Conservation (phyloP, 2,113 vertebrate species). For the Ptilorrhoa leucosticta region DNA sequence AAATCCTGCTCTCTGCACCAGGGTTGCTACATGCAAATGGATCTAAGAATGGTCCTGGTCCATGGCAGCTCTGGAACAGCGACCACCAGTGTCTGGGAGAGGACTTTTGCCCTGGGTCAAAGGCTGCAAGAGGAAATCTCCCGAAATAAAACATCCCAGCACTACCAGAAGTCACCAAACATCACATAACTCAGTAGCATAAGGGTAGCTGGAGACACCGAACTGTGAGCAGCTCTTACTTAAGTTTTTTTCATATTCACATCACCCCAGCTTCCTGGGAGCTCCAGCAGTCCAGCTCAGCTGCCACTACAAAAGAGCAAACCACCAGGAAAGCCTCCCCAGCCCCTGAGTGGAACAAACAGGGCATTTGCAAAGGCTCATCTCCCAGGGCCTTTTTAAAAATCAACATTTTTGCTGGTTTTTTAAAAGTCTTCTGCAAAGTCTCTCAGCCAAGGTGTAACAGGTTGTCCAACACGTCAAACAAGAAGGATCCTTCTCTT, state of each 20-base stretch:
- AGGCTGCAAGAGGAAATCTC: neutral
- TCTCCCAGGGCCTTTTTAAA: neutral
- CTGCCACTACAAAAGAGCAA: neutral
- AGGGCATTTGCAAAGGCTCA: neutral
- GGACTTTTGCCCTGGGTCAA: fast-evolving
- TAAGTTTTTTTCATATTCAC: neutral
- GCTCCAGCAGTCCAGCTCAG: neutral
- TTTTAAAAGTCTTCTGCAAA: neutral
- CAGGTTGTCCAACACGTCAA: neutral
- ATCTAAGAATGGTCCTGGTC: neutral
- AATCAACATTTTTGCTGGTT: neutral
- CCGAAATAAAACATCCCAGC: neutral
- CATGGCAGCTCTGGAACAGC: neutral
- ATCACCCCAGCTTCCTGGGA: neutral
- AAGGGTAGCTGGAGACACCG: neutral
- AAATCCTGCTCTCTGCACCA: neutral
- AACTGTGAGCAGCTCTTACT: neutral
- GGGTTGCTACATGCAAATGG: fast-evolving
- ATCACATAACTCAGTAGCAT: fast-evolving
- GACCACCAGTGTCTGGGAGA: neutral
- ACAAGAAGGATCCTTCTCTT: neutral
- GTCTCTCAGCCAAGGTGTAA: neutral
- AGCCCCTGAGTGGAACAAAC: neutral
- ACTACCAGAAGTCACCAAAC: neutral
- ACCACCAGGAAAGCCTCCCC: neutral